A percentile compares a stretch with the other conserved stretches of the same genome.
These are phyloP conservation scores for Tholera decimalis DNA, from an alignment of 2,888 invertebrate species.

Conservation along the genomic window DNA sequence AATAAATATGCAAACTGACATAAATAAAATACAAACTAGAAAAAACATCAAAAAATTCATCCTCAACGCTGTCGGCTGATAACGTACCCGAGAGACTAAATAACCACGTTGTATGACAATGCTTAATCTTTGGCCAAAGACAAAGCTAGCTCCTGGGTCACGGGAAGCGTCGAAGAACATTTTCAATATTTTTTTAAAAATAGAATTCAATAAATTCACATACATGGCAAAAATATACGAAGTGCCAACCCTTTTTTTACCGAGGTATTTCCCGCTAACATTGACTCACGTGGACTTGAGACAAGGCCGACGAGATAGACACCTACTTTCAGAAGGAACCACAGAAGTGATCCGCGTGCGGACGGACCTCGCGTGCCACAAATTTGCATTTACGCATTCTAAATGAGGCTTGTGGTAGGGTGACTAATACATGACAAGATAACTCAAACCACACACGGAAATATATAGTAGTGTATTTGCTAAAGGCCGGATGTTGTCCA, in stretches of 20 bases:
- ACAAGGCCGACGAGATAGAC: constrained; percentile 5
- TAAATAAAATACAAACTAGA: too few relatives aligned
- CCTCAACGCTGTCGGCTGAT: too few relatives aligned
- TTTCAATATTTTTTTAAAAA: too few relatives aligned
- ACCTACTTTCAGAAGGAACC: constrained; percentile 16
- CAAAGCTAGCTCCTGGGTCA: too few relatives aligned
- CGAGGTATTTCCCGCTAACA: constrained; percentile 36
- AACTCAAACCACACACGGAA: constrained; percentile 3
- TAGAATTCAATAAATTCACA: background rate
- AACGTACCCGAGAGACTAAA: too few relatives aligned
- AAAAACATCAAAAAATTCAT: too few relatives aligned
- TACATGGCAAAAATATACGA: background rate
- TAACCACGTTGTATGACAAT: too few relatives aligned
- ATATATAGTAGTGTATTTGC: too few relatives aligned
- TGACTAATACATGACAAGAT: constrained; percentile 28
- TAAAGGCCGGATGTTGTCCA: background rate
- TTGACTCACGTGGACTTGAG: constrained; percentile 39
- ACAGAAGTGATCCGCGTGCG: background rate
- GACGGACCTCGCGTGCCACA: constrained; percentile 14
- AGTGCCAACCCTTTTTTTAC: constrained; percentile 1
- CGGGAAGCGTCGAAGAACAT: too few relatives aligned
- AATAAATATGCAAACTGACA: too few relatives aligned
- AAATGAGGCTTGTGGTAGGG: background rate
- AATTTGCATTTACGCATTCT: constrained; percentile 1
- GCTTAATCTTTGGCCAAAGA: too few relatives aligned